phyloP scores from a whole-genome alignment of 1,140 invertebrate genomes.

The Drosophila ironensis region DNA sequence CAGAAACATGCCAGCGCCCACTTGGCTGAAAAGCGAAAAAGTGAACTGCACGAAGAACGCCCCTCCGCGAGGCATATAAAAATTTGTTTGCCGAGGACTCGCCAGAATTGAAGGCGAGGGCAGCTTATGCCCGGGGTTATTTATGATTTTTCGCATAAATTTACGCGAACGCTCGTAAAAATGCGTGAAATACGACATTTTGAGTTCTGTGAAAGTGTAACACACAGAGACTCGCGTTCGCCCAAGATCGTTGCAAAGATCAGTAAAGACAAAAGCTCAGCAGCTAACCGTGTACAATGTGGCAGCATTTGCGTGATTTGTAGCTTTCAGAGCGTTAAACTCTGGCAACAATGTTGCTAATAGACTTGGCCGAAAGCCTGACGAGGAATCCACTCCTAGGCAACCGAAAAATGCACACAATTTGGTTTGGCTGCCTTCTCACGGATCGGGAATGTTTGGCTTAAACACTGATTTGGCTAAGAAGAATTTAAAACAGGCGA shows the following conservation, averaged over 20 bases:
- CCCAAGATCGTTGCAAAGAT: slow-evolving; percentile 1
- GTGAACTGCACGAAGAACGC: too few species aligned
- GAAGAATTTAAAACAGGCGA: background rate
- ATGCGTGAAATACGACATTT: slow-evolving; percentile 77
- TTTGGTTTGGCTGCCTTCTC: too few species aligned
- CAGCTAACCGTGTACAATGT: slow-evolving; percentile 65
- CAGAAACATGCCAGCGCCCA: slow-evolving; percentile 75
- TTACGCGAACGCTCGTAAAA: slow-evolving; percentile 79
- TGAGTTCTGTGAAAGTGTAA: slow-evolving; percentile 80
- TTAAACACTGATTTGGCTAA: slow-evolving; percentile 8
- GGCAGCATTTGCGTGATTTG: slow-evolving; percentile 68
- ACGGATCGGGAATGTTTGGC: slow-evolving; percentile 7
- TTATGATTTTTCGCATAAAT: slow-evolving; percentile 79
- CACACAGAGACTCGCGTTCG: slow-evolving; percentile 21
- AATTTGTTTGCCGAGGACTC: slow-evolving; percentile 6
- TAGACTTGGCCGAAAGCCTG: slow-evolving; percentile 42
- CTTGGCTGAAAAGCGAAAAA: slow-evolving; percentile 30
- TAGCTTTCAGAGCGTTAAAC: slow-evolving; percentile 59
- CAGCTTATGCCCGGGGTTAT: slow-evolving; percentile 47
- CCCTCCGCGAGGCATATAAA: slow-evolving; percentile 12
- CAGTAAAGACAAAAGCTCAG: slow-evolving; percentile 37
- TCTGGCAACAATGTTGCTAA: slow-evolving; percentile 74
- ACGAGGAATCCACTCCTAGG: slow-evolving; percentile 25
- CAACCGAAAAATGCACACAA: too few species aligned
- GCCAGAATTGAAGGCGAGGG: background rate